Evolutionary conservation across 2,797 vertebrate species (phyloP).

Genomic region (Alfaro cultratus): DNA sequence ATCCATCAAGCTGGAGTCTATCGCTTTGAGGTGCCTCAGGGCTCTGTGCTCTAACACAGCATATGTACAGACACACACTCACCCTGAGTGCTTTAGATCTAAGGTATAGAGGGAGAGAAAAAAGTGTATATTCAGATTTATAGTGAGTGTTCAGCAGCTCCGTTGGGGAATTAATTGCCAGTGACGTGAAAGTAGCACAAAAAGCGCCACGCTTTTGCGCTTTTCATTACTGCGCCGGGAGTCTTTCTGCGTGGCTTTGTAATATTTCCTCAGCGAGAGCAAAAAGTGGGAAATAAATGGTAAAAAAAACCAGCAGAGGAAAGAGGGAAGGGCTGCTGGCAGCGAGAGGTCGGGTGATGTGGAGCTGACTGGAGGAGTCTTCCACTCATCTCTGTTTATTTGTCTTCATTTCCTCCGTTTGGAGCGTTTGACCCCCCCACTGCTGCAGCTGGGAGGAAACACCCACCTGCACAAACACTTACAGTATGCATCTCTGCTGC

Average conservation of each 20-base stretch:
- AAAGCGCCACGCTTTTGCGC: constrained; percentile 68
- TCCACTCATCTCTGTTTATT: constrained; percentile 73
- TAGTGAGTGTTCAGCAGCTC: constrained; percentile 39
- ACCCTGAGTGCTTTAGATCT: constrained; percentile 35
- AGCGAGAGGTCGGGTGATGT: constrained; percentile 24
- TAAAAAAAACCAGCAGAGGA: constrained; percentile 9
- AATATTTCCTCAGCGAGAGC: constrained; percentile 60
- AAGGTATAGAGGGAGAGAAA: constrained; percentile 14
- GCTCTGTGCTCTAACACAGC: constrained; percentile 35
- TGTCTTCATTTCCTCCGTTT: constrained; percentile 76
- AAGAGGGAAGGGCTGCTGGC: neutral
- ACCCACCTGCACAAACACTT: constrained; percentile 24
- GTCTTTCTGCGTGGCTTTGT: constrained; percentile 61
- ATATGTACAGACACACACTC: constrained; percentile 20
- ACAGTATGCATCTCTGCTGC: constrained; percentile 35
- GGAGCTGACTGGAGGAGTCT: constrained; percentile 64
- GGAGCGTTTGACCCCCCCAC: constrained; percentile 61
- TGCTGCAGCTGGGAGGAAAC: constrained; percentile 41
- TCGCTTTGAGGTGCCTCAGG: constrained; percentile 32
- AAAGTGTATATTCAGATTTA: constrained; percentile 60
- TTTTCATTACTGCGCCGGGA: constrained; percentile 67
- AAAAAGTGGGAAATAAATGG: constrained; percentile 1
- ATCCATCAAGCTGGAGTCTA: constrained; percentile 64
- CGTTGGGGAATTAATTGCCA: constrained; percentile 69
- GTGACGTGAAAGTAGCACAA: constrained; percentile 62